These are phyloP conservation scores for Melanargia galathea DNA, from an alignment of 2,888 invertebrate species.

Conservation along the genomic window DNA sequence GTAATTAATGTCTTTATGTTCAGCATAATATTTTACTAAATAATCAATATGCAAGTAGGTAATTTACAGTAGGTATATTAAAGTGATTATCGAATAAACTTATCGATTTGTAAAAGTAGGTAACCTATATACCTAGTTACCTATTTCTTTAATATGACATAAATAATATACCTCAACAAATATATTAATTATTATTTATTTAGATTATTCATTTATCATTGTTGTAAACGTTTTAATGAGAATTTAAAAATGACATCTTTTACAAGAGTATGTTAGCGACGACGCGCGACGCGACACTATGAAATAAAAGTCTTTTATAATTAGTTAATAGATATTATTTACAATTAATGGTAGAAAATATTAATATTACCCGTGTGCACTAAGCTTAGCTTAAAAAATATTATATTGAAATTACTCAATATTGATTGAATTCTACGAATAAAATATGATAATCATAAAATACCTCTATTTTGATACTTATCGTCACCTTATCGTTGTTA, in stretches of 20 bases:
- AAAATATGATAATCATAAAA: conserved; percentile 28
- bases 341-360: not conserved
- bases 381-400: conserved; percentile 24
- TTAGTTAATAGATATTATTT: conserved; percentile 8
- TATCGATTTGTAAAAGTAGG: too few relatives aligned
- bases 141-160: too few relatives aligned
- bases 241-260: too few relatives aligned
- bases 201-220: too few relatives aligned
- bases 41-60: not conserved
- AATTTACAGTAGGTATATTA: not conserved
- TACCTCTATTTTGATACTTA: conserved; percentile 35
- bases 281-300: too few relatives aligned
- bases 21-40: not conserved
- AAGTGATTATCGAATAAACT: not conserved
- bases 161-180: too few relatives aligned
- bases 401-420: not conserved
- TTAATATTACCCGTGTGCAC: conserved; percentile 48
- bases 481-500: conserved; percentile 12
- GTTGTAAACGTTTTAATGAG: too few relatives aligned
- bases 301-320: too few relatives aligned
- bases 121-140: too few relatives aligned
- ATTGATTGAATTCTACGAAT: conserved; percentile 29
- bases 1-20: not conserved
- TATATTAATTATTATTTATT: too few relatives aligned
- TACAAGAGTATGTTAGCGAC: too few relatives aligned